Conservation (phyloP, 2,113 vertebrate species). For the Manacus vitellinus region DNA sequence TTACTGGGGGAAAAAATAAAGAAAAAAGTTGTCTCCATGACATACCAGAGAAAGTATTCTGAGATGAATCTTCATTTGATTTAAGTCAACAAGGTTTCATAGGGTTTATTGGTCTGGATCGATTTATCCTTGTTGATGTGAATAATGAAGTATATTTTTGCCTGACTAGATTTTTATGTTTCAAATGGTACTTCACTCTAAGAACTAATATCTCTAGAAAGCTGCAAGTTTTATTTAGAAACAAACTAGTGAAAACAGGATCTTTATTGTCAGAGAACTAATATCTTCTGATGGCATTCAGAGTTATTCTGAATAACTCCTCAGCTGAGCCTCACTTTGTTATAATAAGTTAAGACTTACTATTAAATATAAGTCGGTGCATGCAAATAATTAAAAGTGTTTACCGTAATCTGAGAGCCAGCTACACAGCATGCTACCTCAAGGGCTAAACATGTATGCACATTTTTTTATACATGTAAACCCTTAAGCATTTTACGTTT, state of each 20-base stretch:
- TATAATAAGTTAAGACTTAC: background rate
- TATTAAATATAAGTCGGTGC: background rate
- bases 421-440: background rate
- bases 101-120: background rate
- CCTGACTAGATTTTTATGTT: background rate
- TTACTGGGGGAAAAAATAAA: background rate
- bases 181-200: background rate
- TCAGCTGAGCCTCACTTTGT: background rate
- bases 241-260: background rate
- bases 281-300: background rate
- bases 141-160: background rate
- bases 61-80: background rate
- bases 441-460: background rate
- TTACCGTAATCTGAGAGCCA: background rate
- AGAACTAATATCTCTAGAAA: background rate
- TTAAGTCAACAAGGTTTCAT: background rate
- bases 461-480: background rate
- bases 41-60: background rate
- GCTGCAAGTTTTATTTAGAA: background rate
- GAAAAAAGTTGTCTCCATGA: background rate
- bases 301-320: background rate
- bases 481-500: background rate
- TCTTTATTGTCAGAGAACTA: background rate
- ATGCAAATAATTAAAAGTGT: background rate
- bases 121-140: background rate